Conservation (phyloP, 2,113 vertebrate genomes). For the Vulpes ferrilata region DNA sequence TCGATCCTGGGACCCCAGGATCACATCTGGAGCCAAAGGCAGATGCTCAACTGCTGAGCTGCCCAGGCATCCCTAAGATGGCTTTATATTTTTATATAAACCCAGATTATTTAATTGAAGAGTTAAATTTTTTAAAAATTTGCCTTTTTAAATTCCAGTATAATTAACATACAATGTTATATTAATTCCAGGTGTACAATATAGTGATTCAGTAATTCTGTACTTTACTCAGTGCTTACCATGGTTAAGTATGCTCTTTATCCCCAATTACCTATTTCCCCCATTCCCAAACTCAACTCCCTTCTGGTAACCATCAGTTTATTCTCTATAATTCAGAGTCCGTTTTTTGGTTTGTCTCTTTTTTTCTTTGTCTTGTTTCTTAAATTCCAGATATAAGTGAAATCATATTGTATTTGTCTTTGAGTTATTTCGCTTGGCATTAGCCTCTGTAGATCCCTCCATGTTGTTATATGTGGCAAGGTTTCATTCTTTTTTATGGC, state of each 20-base stretch:
- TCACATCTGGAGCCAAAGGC: no score
- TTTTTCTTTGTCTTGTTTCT: background rate
- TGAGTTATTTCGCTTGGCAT: background rate
- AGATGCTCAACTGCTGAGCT: no score
- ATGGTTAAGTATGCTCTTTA: background rate
- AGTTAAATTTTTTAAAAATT: background rate
- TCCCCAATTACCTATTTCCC: background rate
- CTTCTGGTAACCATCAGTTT: background rate
- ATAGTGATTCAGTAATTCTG: background rate
- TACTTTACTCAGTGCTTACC: background rate
- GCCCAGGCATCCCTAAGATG: background rate
- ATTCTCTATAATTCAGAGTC: background rate
- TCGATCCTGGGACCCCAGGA: no score
- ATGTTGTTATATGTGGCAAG: background rate
- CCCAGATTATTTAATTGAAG: constrained; percentile 34
- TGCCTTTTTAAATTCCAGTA: background rate
- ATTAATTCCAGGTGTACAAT: background rate
- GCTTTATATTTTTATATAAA: constrained; percentile 38
- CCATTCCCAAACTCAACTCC: background rate
- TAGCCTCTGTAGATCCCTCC: background rate
- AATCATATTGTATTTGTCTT: background rate
- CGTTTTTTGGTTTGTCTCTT: background rate
- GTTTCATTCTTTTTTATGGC: background rate
- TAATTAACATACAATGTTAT: background rate
- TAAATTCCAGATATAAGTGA: background rate